Base-by-base conservation (phyloP, 1,140 invertebrate species). In the Pseudoatta argentina region DNA sequence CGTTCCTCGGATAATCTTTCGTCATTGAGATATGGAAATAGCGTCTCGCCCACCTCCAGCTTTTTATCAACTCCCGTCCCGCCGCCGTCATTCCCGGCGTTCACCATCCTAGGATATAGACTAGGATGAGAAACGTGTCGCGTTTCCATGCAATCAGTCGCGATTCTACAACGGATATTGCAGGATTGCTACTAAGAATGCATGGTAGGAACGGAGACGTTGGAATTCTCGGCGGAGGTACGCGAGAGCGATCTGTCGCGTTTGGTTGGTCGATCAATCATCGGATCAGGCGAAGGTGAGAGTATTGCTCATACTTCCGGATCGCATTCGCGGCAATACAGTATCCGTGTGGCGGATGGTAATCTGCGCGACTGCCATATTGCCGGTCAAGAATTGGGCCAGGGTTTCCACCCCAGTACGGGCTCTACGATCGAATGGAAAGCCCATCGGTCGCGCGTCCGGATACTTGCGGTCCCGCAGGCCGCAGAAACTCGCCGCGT, bases 401-500 rank as follows among this genome's bases (percentile, higher is more conserved):
- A 95, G 66, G 30, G 87, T 94, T 67, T 92, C 89, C 7, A 93
- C 93, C 7, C 92, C 93, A 8, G 76, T 12, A 4, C 91, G 88
- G 12, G 91, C 78, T 72, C 66, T 95, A 30, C 97, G 95, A 93
- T 97, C 97, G 95, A 97, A 97, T 39, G 97, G 97, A 93, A 95
- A 97, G 72, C 97, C 97, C 97, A 97, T 97, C 67, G 96, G 91
- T 78, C 96, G 96, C 59, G 93, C 94, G 93, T 97, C 97, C 0
- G 97, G 97, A 93, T 96, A 97, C 77, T 96, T 94, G 55, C 95
- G 95, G 90, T 97, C 97, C 85, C 96, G 96, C 21, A 97, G 91
- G 0, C 97, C 97, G 86, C 97, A 97, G 95, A 96, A 97, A 79
- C 96, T 97, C 48, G 95, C 96, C 0, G 97, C 97, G 87, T 97